Evolutionary conservation across 2,113 vertebrate species (phyloP).

Genomic region (Eptesicus fuscus): DNA sequence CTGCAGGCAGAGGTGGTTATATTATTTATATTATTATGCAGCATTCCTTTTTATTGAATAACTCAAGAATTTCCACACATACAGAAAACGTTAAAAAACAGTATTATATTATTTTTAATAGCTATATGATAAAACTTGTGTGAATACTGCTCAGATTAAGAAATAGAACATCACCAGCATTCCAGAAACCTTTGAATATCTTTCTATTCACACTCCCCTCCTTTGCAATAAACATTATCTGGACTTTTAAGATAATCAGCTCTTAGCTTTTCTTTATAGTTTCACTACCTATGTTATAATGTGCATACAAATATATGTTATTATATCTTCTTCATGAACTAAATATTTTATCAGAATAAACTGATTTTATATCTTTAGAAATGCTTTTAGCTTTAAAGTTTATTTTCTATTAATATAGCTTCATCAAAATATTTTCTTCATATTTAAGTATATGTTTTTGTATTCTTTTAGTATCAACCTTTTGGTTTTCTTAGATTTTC

Average conservation of each 20-base stretch:
- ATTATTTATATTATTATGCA: neutral
- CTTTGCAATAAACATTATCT: neutral
- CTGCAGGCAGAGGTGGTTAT: too few relatives aligned
- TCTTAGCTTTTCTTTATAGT: neutral
- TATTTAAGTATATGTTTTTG: neutral
- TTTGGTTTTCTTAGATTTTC: neutral
- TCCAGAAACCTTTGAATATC: neutral
- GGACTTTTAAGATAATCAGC: neutral
- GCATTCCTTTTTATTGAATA: neutral
- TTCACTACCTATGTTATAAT: neutral
- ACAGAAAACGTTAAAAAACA: neutral
- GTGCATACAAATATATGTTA: neutral
- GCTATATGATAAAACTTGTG: neutral
- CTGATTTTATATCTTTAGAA: neutral
- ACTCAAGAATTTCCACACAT: neutral
- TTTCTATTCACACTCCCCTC: neutral
- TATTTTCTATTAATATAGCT: neutral
- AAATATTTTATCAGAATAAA: neutral
- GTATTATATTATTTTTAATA: neutral
- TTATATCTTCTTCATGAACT: neutral
- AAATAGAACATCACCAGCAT: neutral
- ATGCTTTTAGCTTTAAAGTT: neutral
- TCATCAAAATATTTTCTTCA: neutral
- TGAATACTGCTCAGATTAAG: neutral
- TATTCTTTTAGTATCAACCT: neutral